Conservation (phyloP, 2,113 vertebrate species). For the Rana temporaria region DNA sequence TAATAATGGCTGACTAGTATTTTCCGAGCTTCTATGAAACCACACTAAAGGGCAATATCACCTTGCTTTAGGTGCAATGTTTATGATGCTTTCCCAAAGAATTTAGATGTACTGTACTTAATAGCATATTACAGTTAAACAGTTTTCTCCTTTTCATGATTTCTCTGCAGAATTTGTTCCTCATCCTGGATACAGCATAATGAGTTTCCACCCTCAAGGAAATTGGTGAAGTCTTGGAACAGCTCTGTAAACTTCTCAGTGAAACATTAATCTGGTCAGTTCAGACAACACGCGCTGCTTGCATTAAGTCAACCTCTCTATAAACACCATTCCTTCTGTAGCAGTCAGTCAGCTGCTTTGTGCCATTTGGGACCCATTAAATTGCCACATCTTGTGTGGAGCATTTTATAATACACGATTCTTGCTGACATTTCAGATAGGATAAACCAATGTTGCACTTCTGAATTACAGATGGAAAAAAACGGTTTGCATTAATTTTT, state of each 20-base stretch:
- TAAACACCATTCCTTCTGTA: conserved; percentile 55
- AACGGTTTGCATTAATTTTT: no score
- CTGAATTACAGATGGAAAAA: no score
- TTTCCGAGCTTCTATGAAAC: conserved; percentile 31
- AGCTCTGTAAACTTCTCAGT: conserved; percentile 46
- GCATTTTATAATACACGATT: conserved; percentile 10
- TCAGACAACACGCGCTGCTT: conserved; percentile 40
- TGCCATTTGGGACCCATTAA: conserved; percentile 45
- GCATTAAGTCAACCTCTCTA: conserved; percentile 42
- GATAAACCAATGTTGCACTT: background rate
- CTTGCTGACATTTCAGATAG: background rate
- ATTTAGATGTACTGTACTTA: conserved; percentile 1
- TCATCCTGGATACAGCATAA: conserved; percentile 10
- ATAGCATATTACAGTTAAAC: background rate
- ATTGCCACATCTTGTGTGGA: conserved; percentile 49
- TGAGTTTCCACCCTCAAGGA: conserved; percentile 45
- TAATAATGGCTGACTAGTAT: conserved; percentile 4
- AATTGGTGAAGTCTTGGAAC: conserved; percentile 48
- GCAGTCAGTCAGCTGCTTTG: conserved; percentile 38
- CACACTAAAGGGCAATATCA: conserved; percentile 5
- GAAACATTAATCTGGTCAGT: conserved; percentile 38
- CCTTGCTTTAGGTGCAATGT: conserved; percentile 8
- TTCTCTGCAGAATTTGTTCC: background rate
- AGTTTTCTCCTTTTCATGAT: background rate
- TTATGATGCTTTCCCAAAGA: conserved; percentile 5